Base-by-base conservation (phyloP, 2,888 invertebrate genomes). In the Epicampocera succincta region DNA sequence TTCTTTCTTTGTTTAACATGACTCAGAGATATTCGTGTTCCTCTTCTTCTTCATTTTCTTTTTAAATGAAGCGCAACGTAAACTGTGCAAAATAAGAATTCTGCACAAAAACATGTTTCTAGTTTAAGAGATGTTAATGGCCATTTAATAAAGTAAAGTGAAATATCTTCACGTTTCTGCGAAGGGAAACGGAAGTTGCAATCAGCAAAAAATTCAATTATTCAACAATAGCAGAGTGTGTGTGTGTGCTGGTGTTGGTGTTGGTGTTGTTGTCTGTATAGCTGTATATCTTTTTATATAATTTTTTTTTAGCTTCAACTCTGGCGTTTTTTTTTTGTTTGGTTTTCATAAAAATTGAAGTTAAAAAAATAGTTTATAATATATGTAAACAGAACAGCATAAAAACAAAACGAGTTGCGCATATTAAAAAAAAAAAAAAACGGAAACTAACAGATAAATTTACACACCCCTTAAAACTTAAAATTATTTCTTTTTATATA, bases 381-480 rank as follows among this genome's bases (percentile, higher is more conserved):
- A 56, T 3, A n/a, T 29, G 13, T 38, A 75, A 75, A 56, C 19
- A 33, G 4, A 19, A 17, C 19, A 56, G 19, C 6, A 44, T n/a
- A 40, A 56, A 65, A 78, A 44, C 58, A 72, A 72, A 52, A 78
- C 72, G 19, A 72, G 58, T 42, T 66, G 38, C 17, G 65, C 65
- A 78, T 72, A 65, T 52, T 72, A 50, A 78, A 78, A 25, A 60
- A 9, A 58, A 50, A 25, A 78, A 78, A 25, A 60, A 9, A 58
- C 44, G 5, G 5, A 4, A 33, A 33, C 17, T 12, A 33, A 65
- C 17, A 58, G 29, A 29, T 61, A 58, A 29, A 29, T 61, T 19
- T 61, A 19, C 42, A 11, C 2, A 38, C 44, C 29, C 5, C n/a
- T 25, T 25, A 33, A 66, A 72, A 19, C 60, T 8, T 17, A 8